Evolutionary conservation across 2,888 invertebrate genomes (phyloP), one percentile per base, ranked within the genome.

Genomic region (Gryllus longicercus): DNA sequence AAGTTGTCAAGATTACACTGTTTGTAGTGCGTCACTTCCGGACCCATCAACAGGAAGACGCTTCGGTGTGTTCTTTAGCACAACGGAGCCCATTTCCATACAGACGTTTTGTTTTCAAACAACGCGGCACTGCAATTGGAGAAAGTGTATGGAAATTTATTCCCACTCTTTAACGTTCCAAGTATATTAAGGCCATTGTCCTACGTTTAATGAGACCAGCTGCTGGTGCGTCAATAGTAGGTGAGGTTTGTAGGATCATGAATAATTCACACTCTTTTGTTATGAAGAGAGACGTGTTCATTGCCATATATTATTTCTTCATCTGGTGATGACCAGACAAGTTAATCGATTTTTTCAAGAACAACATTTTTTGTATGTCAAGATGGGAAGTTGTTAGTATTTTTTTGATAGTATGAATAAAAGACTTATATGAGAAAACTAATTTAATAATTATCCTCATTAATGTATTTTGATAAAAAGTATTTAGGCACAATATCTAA

Each of bases 281-380:
- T 63, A 63, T 63, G 63, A 63, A 63, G 63, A 63, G 63, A 38
- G 63, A 63, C 63, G 63, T 63, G 63, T 63, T 63, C 63, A 63
- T 63, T 63, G 63, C 63, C 63, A 63, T 63, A 38, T 38, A 63
- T 63, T 63, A 63, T 63, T 63, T 63, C 63, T 63, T 63, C 63
- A 63, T 63, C 63, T 63, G 63, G 63, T 63, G 63, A 63, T 63
- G 63, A 63, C 63, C 63, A 63, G 63, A 63, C 14, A 63, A 63
- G n/a, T 63, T 63, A 63, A 18, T 63, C 14, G 63, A 14, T 63
- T 63, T 63, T n/a, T 63, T 63, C n/a, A 63, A 63, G 63, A 63
- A 63, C 14, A 18, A 14, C n/a, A 63, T n/a, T 63, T 14, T 63
- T 63, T 63, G 14, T 63, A 63, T 63, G n/a, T 63, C n/a, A n/a